Base-by-base conservation (phyloP, 37 sponge, comb jelly and placozoan genomes). In the Halichondria panicea region DNA sequence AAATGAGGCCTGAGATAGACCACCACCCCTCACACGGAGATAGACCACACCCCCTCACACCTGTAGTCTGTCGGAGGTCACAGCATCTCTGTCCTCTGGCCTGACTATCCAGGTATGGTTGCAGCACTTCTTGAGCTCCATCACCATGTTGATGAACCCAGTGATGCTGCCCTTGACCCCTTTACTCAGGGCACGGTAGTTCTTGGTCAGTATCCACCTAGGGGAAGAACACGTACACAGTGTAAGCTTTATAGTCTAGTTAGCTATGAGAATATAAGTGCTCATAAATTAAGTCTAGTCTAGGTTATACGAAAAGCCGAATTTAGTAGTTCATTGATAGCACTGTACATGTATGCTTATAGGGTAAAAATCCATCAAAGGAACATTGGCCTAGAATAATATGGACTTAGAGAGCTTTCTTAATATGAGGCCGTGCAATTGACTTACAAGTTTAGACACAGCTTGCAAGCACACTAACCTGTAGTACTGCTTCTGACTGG, bases 101-200 rank as follows among this genome's bases (percentile, higher is more conserved):
- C 89, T 65, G 18, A 82, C 87, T 56, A 98, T 80, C 80, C 80
- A 88, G 34, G 81, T 74, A 65, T 98, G 99, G 79, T 98, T 98
- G 82, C 95, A 95, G 59, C 99, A 98, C 78, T 98, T 98, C 87
- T 98, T 95, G 59, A 98, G 78, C 78, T 98, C 99, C 94, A 98
- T 94, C 78, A 98, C 80, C 25, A 98, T 78, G 89, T 98, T 98
- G 50, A 91, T 92, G 77, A 95, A 95, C 31, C 94, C 86, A 35
- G 81, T 80, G 41, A 83, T 82, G 56, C 88, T 95, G 18, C 91
- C 99, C 68, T 93, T 93, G 67, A 85, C 74, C 30, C 89, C 94
- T 45, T 92, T 90, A 43, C 87, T 92, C 45, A 98, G 85, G 6
- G 99, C 99, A 43, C 74, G 75, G 76, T 93, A 95, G 81, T 98